Conservation (phyloP, 2,113 vertebrate species). For the Triplophysa rosa region DNA sequence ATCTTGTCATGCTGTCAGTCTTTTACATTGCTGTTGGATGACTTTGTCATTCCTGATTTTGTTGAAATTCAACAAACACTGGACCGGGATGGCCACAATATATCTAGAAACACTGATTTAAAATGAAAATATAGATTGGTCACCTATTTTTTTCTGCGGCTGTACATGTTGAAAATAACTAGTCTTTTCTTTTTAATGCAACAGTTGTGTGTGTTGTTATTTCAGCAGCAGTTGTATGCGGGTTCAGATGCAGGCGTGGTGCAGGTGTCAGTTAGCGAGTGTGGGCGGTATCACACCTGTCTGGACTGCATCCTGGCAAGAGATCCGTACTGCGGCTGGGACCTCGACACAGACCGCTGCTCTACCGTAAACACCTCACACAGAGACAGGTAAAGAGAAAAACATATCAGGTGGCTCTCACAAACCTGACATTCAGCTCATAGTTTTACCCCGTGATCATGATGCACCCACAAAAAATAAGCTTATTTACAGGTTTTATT, state of each 20-base stretch:
- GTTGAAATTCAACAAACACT: too few relatives aligned
- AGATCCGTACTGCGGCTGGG: conserved; percentile 80
- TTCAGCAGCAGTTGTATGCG: conserved; percentile 70
- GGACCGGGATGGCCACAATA: too few relatives aligned
- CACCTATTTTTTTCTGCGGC: too few relatives aligned
- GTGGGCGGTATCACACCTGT: conserved; percentile 69
- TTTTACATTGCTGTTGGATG: too few relatives aligned
- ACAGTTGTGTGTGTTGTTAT: conserved; percentile 6
- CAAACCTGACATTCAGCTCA: too few relatives aligned
- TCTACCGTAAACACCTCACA: conserved; percentile 49
- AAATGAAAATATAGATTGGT: too few relatives aligned
- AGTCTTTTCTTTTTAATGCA: not conserved
- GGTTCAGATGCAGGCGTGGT: conserved; percentile 69
- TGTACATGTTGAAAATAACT: not conserved
- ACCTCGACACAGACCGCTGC: conserved; percentile 54
- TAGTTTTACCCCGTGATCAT: too few relatives aligned
- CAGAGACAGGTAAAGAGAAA: not conserved
- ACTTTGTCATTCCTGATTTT: too few relatives aligned
- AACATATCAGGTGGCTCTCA: not conserved
- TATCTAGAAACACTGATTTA: too few relatives aligned
- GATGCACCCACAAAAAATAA: too few relatives aligned
- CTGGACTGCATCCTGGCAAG: conserved; percentile 78
- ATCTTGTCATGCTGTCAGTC: too few relatives aligned
- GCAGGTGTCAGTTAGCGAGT: conserved; percentile 73
- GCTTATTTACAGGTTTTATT: too few relatives aligned